Base-by-base conservation (phyloP, 2,113 vertebrate genomes). In the Hydrolagus affinis region DNA sequence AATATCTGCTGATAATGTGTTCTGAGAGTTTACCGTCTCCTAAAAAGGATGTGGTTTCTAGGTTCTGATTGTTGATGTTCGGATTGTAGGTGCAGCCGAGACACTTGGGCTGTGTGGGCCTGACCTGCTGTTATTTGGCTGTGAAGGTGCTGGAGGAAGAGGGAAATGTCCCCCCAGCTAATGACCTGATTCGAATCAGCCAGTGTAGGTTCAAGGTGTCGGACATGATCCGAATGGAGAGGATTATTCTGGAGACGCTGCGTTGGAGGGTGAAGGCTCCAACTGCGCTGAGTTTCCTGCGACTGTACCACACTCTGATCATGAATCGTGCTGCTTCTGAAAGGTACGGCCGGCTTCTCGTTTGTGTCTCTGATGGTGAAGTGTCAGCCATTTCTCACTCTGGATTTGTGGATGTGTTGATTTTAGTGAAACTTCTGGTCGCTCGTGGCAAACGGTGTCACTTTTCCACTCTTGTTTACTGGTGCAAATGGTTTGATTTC, bases 221-320 rank as follows among this genome's bases (percentile, higher is more conserved):
- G 1, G 98, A 99, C 88, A 91, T 98, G 95, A 98, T 97, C 93
- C 95, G 98, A 88, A 99, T 99, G 98, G 97, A 99, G 90, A 97
- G 95, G 93, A 98, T 99, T n/a, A 85, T 99, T 74, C 86, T 98
- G 90, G 96, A 99, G 90, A 99, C 98, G 88, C 91, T 98, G 70
- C 91, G 91, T 86, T 96, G 96, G 94, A 98, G 96, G 90, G 92
- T 97, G 85, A 97, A 94, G 92, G 93, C 94, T 87, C 92, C 95
- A 8, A 99, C 98, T 59, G 94, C 95, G 7, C 94, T 97, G 85
- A 94, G 95, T 0, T 97, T 98, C 88, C 93, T 99, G 9, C 92
- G 97, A 25, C 90, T 98, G 0, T 97, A 96, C 90, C 92, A 96
- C 89, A 91, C 92, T 28, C 91, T 94, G 70, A 74, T 97, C 87